Percentiles rank a stretch among this genome's conserved stretches.
These are phyloP conservation scores for Bombus breviceps DNA, from an alignment of 1,140 invertebrate genomes.

Conservation along the genomic window DNA sequence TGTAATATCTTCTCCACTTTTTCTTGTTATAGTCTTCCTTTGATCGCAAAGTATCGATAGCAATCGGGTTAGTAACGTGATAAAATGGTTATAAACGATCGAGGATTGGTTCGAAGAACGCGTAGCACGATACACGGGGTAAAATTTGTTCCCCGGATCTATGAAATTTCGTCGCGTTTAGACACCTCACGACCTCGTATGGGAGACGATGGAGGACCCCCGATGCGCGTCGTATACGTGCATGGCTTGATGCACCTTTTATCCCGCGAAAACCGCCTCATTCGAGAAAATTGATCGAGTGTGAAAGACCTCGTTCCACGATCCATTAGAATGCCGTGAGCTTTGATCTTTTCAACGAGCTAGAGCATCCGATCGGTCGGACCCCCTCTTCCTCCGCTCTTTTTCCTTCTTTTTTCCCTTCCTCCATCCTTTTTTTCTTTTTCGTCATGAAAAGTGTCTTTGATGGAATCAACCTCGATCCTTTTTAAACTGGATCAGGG, in stretches of 20 bases:
- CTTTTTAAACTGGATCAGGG: slow-evolving; percentile 36
- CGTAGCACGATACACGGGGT: not conserved
- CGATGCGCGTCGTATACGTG: slow-evolving; percentile 58
- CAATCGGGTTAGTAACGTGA: not conserved
- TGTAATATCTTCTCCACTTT: not conserved
- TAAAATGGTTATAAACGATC: not conserved
- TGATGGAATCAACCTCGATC: slow-evolving; percentile 52
- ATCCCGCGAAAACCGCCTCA: slow-evolving; percentile 74
- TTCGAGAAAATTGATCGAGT: slow-evolving; percentile 76
- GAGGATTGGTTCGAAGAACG: not conserved
- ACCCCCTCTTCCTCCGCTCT: not conserved
- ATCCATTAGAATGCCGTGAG: slow-evolving; percentile 70
- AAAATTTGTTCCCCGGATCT: slow-evolving; percentile 11
- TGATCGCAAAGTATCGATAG: not conserved
- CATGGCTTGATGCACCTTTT: slow-evolving; percentile 78
- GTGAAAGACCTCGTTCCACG: slow-evolving; percentile 73
- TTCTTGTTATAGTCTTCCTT: not conserved
- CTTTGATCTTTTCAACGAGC: slow-evolving; percentile 75
- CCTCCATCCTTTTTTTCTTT: not conserved
- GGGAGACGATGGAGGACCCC: slow-evolving; percentile 40
- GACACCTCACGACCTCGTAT: slow-evolving; percentile 41
- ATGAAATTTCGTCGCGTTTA: slow-evolving; percentile 43
- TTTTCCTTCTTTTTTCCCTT: not conserved
- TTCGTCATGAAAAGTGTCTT: slow-evolving; percentile 43
- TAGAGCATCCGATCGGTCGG: slow-evolving; percentile 63